Conservation (phyloP, 2,888 invertebrate species). For the Mactromeris polynyma region DNA sequence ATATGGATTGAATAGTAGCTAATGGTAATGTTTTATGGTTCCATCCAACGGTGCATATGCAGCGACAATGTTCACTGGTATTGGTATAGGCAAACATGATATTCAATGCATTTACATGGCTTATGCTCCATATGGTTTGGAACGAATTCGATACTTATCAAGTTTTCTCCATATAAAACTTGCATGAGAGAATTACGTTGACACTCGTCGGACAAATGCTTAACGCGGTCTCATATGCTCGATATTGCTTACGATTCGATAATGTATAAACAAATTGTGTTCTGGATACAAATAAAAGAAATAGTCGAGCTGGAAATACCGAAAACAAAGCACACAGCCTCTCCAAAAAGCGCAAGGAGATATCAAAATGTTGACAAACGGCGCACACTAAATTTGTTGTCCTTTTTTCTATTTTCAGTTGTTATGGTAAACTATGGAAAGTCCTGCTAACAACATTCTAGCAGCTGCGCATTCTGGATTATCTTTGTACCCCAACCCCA, state of each 20-base stretch:
- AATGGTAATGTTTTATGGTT: background rate
- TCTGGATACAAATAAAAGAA: too few species aligned
- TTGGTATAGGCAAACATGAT: background rate
- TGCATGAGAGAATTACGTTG: background rate
- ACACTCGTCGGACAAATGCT: background rate
- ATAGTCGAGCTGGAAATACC: too few species aligned
- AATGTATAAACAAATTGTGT: too few species aligned
- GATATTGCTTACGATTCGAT: background rate
- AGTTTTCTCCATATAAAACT: background rate
- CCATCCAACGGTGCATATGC: background rate
- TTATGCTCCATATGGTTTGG: background rate
- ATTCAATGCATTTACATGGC: background rate
- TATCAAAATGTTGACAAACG: background rate
- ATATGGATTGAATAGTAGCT: background rate
- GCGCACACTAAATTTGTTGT: background rate
- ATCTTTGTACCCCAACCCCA: slow-evolving; percentile 77
- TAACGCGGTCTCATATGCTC: background rate
- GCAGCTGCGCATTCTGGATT: slow-evolving; percentile 80
- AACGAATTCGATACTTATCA: background rate
- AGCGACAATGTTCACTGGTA: background rate
- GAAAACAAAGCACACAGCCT: too few species aligned
- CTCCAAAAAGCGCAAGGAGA: too few species aligned
- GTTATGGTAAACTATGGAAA: slow-evolving; percentile 82
- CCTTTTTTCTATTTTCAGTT: slow-evolving; percentile 69
- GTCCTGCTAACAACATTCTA: slow-evolving; percentile 80